Percentiles rank a stretch among this genome's conserved stretches.
These are phyloP conservation scores for Ditylenchus weischeri DNA, from an alignment of 2,888 invertebrate species.

Conservation along the genomic window DNA sequence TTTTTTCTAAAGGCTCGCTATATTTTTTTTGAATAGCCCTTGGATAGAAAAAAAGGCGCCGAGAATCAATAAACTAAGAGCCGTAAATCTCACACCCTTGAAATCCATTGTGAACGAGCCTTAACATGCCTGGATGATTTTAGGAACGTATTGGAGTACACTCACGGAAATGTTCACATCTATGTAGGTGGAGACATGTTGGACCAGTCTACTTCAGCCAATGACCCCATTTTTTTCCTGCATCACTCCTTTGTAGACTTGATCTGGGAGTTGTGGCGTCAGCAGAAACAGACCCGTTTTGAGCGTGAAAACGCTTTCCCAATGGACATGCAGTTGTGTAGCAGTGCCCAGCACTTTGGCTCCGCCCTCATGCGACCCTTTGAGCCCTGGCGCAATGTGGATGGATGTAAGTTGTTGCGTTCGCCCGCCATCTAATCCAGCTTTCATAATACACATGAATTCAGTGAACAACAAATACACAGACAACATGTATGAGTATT, in stretches of 20 bases:
- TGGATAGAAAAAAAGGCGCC: no score
- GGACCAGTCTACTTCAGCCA: slow-evolving; percentile 45
- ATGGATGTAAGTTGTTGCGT: slow-evolving; percentile 31
- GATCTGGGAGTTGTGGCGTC: slow-evolving; percentile 59
- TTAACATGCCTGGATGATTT: slow-evolving; percentile 30
- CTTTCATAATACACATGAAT: no score
- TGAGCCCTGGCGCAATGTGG: slow-evolving; percentile 47
- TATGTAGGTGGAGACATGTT: slow-evolving; percentile 37
- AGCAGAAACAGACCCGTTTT: slow-evolving; percentile 37
- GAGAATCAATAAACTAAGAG: no score
- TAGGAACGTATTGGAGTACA: slow-evolving; percentile 44
- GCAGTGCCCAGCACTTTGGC: slow-evolving; percentile 40
- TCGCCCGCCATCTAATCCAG: no score
- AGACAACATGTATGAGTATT: slow-evolving; percentile 50
- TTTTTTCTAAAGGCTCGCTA: no score
- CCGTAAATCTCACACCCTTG: no score
- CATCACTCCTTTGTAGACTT: slow-evolving; percentile 60
- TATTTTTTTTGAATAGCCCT: no score
- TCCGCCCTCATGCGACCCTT: slow-evolving; percentile 46
- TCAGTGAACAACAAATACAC: slow-evolving; percentile 47
- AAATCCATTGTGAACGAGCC: slow-evolving; percentile 7
- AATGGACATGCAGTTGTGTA: slow-evolving; percentile 38
- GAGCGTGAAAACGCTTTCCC: slow-evolving; percentile 44
- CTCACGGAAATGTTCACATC: slow-evolving; percentile 43
- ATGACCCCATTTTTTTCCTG: slow-evolving; percentile 60